Conservation (phyloP, 2,113 vertebrate genomes). For the Ursus arctos region DNA sequence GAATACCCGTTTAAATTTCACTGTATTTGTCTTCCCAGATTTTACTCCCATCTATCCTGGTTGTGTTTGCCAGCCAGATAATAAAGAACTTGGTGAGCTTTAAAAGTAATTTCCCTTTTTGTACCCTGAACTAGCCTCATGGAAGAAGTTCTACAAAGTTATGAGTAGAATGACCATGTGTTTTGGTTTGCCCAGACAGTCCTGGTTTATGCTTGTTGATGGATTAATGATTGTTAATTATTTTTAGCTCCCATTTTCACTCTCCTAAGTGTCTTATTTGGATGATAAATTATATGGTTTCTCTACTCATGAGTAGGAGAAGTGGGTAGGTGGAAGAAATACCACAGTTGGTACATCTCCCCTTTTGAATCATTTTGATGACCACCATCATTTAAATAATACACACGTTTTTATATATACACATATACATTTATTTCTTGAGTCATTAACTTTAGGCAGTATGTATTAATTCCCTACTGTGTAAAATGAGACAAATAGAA, state of each 20-base stretch:
- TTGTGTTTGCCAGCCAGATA: conserved; percentile 46
- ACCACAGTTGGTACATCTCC: neutral
- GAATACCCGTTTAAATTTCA: conserved; percentile 55
- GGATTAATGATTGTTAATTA: conserved; percentile 36
- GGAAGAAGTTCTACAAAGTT: conserved; percentile 40
- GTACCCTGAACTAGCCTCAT: neutral
- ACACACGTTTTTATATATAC: neutral
- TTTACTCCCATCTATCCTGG: conserved; percentile 47
- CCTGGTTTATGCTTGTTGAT: conserved; percentile 11
- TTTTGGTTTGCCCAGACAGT: conserved; percentile 1
- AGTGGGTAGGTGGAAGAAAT: neutral
- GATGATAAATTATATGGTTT: neutral
- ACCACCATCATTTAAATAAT: neutral
- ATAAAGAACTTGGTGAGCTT: conserved; percentile 49
- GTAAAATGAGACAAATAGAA: neutral
- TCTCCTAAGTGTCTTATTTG: neutral
- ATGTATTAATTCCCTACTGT: neutral
- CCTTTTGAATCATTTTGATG: neutral
- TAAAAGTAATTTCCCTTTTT: conserved; percentile 55
- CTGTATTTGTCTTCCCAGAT: conserved; percentile 52
- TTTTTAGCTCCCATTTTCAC: neutral
- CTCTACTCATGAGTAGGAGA: neutral
- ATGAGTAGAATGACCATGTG: neutral
- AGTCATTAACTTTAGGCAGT: neutral
- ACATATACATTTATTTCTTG: neutral